Evolutionary conservation across 2,888 invertebrate genomes (phyloP).

Genomic region (Pyrrhia umbra): DNA sequence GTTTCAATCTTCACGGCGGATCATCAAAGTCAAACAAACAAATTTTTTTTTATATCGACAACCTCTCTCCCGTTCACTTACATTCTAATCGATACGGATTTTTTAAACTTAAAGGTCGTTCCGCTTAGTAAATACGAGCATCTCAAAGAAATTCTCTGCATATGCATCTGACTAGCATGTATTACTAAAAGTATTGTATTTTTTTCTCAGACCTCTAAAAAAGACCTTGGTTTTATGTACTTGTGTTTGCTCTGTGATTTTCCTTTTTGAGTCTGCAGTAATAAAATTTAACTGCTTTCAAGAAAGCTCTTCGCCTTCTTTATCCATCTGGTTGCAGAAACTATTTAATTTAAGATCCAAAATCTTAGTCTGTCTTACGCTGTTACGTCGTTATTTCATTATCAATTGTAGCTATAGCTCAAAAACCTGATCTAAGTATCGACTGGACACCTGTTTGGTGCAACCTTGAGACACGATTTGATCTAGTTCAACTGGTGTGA

Average conservation of each 20-base stretch:
- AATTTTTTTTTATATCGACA: conserved; percentile 2
- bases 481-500: conserved; percentile 26
- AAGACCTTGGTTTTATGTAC: conserved; percentile 39
- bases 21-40: conserved; percentile 16
- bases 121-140: conserved; percentile 7
- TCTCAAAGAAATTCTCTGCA: conserved; percentile 6
- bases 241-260: conserved; percentile 34
- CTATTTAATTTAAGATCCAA: neutral
- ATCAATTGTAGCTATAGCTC: neutral
- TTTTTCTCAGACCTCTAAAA: conserved; percentile 36
- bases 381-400: neutral
- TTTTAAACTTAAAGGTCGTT: conserved; percentile 12
- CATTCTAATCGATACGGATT: conserved; percentile 43
- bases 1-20: conserved; percentile 24
- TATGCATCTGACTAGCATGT: conserved; percentile 4
- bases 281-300: conserved; percentile 28
- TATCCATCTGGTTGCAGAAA: neutral
- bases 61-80: conserved; percentile 31
- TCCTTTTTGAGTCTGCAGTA: conserved; percentile 32
- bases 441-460: conserved; percentile 27
- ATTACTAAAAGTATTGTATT: conserved; percentile 21
- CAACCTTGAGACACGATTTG: conserved; percentile 29
- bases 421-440: conserved; percentile 12
- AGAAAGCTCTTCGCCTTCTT: neutral
- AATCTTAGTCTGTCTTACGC: neutral